phyloP scores from a whole-genome alignment of 1,140 invertebrate species.

The Drosophila sproati region DNA sequence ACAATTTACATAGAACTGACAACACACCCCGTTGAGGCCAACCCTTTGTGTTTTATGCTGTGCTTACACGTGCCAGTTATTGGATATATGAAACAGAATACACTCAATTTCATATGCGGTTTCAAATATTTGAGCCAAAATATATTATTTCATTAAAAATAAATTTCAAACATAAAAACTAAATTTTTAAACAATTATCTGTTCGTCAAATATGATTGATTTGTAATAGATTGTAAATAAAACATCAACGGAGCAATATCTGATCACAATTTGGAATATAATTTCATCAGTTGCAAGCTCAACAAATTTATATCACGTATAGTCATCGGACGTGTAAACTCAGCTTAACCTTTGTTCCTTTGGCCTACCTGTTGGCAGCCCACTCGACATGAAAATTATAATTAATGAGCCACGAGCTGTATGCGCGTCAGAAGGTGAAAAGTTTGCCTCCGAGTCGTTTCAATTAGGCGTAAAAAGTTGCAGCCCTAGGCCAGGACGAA shows the following conservation, averaged over 20 bases:
- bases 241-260: background rate
- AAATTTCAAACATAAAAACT: too few relatives aligned
- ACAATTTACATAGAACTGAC: conserved; percentile 49
- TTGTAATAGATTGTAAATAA: background rate
- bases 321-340: conserved; percentile 1
- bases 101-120: too few relatives aligned
- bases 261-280: too few relatives aligned
- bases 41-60: conserved; percentile 44
- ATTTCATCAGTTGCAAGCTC: too few relatives aligned
- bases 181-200: too few relatives aligned
- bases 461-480: conserved; percentile 78
- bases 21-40: conserved; percentile 46
- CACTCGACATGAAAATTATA: conserved; percentile 70
- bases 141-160: too few relatives aligned
- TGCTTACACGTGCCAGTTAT: conserved; percentile 12
- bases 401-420: conserved; percentile 76
- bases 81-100: background rate
- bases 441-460: conserved; percentile 66
- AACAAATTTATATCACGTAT: too few relatives aligned
- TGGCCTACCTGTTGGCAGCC: conserved; percentile 65
- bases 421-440: conserved; percentile 70
- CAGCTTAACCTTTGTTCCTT: background rate
- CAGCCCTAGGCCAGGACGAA: conserved; percentile 30
- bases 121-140: too few relatives aligned
- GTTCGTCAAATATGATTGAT: too few relatives aligned